These are phyloP conservation scores for Chanos chanos DNA, from an alignment of 2,797 vertebrate genomes.

Conservation along the genomic window DNA sequence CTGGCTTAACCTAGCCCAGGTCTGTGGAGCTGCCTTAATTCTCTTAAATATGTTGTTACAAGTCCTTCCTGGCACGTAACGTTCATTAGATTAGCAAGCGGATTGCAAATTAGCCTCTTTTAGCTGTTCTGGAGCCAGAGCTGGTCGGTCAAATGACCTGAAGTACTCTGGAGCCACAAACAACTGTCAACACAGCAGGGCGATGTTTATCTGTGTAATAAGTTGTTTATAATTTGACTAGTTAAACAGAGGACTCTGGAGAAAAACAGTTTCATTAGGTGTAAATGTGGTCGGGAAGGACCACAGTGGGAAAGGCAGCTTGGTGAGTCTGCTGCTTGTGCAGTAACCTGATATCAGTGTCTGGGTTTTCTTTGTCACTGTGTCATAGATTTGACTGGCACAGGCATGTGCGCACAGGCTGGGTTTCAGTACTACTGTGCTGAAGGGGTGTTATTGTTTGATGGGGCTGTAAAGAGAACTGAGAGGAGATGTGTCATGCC, in stretches of 20 bases:
- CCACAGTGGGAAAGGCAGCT: neutral
- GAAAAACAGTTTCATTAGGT: neutral
- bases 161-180: neutral
- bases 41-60: conserved; percentile 57
- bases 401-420: conserved; percentile 54
- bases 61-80: conserved; percentile 30
- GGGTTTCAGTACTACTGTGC: neutral
- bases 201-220: neutral
- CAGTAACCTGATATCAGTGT: conserved; percentile 63
- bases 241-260: neutral
- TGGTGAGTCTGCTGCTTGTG: conserved; percentile 57
- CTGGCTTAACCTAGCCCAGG: conserved; percentile 68
- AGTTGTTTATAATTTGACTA: neutral
- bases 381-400: conserved; percentile 59
- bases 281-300: neutral
- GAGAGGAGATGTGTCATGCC: neutral
- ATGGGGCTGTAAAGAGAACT: neutral
- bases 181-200: neutral
- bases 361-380: conserved; percentile 41
- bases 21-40: conserved; percentile 67
- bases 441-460: neutral
- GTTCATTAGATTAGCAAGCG: conserved; percentile 31
- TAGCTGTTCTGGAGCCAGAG: conserved; percentile 14
- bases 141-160: too few species aligned
- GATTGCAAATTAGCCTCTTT: conserved; percentile 16